A percentile compares a stretch with the other conserved stretches of the same genome.
Evolutionary conservation across 2,797 vertebrate genomes (phyloP).

Genomic region (Macropodus opercularis): DNA sequence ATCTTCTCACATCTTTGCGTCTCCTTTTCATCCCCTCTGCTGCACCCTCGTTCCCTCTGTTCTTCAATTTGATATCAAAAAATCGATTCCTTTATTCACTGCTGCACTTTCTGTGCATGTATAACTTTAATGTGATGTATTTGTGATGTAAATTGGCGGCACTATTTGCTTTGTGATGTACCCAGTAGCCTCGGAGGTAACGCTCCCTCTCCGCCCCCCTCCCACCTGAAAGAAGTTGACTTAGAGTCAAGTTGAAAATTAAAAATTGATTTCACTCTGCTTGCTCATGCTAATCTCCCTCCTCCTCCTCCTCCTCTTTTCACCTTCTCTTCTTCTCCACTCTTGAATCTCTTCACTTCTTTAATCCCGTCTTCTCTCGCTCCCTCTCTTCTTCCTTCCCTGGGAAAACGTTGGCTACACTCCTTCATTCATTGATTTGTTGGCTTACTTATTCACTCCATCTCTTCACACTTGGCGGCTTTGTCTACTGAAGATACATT

Average conservation of each 20-base stretch:
- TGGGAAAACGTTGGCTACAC: conserved; percentile 35
- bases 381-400: conserved; percentile 8
- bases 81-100: conserved; percentile 16
- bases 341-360: conserved; percentile 22
- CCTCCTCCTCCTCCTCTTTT: background rate
- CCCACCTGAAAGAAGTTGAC: conserved; percentile 21
- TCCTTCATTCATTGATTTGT: conserved; percentile 47
- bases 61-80: conserved; percentile 15
- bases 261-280: conserved; percentile 61
- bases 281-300: conserved; percentile 40
- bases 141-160: conserved; percentile 45
- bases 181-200: conserved; percentile 18
- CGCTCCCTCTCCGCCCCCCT: conserved; percentile 6
- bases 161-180: conserved; percentile 23
- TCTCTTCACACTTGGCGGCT: conserved; percentile 48
- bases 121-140: conserved; percentile 14
- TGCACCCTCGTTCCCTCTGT: background rate
- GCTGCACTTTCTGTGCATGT: background rate
- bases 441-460: conserved; percentile 24
- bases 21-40: background rate
- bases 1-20: conserved; percentile 3
- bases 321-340: conserved; percentile 13
- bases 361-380: conserved; percentile 34
- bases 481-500: conserved; percentile 55
- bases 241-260: conserved; percentile 55